Evolutionary conservation across 2,113 vertebrate genomes (phyloP), one percentile per base, ranked within the genome.

Genomic region (Mesoclemmys tuberculata): DNA sequence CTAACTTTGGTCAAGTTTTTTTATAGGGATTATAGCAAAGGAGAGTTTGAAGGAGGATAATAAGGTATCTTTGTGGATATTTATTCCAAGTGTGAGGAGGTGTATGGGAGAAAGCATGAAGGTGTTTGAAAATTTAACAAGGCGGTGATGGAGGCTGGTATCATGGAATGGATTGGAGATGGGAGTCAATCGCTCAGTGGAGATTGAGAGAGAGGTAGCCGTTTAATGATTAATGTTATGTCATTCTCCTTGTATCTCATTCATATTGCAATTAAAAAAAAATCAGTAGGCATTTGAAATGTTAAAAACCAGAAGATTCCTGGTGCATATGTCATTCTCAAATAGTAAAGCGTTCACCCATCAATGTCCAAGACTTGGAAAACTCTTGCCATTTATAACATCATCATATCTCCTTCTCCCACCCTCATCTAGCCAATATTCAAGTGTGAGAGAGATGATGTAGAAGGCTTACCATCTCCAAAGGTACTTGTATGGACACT

Each of bases 381-480:
- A 74, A n/a, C 21, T 41, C 21, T 24, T n/a, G 68, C 21, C 68
- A 38, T n/a, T 21, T 74, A 74, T 90, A 71, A 85, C 9, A 44
- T 11, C 48, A 35, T 83, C 35, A 1, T 3, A 22, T 48, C 49
- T 90, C 68, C 49, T 46, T 71, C 41, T 1, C 0, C 21, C 52
- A 2, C 52, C 11, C 74, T 12, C 0, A 0, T 71, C 48, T 29
- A 3, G 7, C 0, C 0, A 71, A 35, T 5, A 10, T 68, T 29
- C 74, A 49, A 83, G 64, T 5, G 19, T 56, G 26, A 90, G 61
- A 41, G 55, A 71, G 41, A 13, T 46, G 11, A 10, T 38, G 58
- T 12, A 31, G 78, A 74, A 84, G 24, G 6, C 51, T 4, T 48
- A 38, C 2, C 46, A 22, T 21, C n/a, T 64, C 24, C 89, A 89